Conservation (phyloP, 2,113 vertebrate genomes). For the Hymenochirus boettgeri region DNA sequence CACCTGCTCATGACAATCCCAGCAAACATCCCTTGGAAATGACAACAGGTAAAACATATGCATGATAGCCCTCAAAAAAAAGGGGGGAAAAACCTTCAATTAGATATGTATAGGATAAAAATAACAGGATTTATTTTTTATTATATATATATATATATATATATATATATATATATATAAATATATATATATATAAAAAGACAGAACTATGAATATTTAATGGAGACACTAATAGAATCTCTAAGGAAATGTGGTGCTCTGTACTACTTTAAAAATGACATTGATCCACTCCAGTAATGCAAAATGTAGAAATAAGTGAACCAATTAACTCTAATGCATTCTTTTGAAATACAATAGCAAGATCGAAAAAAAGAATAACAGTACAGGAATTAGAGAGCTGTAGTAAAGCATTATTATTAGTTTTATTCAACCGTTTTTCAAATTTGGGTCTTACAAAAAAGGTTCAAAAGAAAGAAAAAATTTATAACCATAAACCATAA, state of each 20-base stretch:
- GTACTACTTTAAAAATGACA: slow-evolving; percentile 35
- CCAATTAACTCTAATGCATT: slow-evolving; percentile 40
- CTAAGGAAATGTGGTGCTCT: slow-evolving; percentile 31
- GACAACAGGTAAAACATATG: background rate
- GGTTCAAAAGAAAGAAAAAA: too few relatives aligned
- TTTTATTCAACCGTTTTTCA: background rate
- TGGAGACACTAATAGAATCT: slow-evolving; percentile 37
- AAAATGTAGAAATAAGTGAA: slow-evolving; percentile 31
- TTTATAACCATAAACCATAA: too few relatives aligned
- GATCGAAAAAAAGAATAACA: slow-evolving; percentile 19
- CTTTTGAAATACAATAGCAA: slow-evolving; percentile 32
- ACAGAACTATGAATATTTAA: slow-evolving; percentile 35
- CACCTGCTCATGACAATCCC: too few relatives aligned
- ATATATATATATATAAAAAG: too few relatives aligned
- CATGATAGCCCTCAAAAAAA: background rate
- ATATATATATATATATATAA: too few relatives aligned
- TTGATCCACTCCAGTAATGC: slow-evolving; percentile 30
- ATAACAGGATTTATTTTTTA: slow-evolving; percentile 10
- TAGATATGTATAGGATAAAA: slow-evolving; percentile 7
- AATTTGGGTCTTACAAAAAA: too few relatives aligned
- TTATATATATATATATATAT: too few relatives aligned
- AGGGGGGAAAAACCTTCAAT: slow-evolving; percentile 1
- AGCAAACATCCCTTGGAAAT: background rate
- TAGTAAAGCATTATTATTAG: background rate
- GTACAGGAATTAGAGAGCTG: too few relatives aligned